Percentiles rank a stretch among this genome's conserved stretches.
Evolutionary conservation across 1,140 invertebrate genomes (phyloP).

Genomic region (Dendroctonus valens): DNA sequence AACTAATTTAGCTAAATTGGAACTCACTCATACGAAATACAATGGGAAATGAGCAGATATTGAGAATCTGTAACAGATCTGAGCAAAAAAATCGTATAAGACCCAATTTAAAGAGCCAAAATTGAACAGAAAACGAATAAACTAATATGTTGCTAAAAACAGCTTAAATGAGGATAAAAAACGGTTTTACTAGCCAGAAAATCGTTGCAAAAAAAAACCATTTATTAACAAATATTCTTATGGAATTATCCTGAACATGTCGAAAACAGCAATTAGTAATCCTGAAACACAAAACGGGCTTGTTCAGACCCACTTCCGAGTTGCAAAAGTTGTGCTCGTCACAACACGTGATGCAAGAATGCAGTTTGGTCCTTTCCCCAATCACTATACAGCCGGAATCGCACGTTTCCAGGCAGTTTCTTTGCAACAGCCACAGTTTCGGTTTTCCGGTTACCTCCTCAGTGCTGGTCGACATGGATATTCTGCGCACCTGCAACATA

Average conservation of each 20-base stretch:
- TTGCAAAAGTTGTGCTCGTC: constrained; percentile 75
- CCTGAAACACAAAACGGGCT: neutral
- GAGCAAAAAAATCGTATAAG: too few relatives aligned
- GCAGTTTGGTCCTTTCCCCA: constrained; percentile 80
- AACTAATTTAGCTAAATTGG: too few relatives aligned
- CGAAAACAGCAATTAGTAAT: neutral
- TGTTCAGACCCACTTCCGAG: constrained; percentile 33
- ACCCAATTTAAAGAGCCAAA: neutral
- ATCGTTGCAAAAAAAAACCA: neutral
- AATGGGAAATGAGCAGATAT: too few relatives aligned
- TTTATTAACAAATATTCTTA: too few relatives aligned
- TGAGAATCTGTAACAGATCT: too few relatives aligned
- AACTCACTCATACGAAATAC: too few relatives aligned
- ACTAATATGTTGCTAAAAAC: too few relatives aligned
- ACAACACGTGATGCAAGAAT: constrained; percentile 81
- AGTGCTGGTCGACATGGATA: constrained; percentile 79
- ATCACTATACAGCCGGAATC: constrained; percentile 84
- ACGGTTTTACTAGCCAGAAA: neutral
- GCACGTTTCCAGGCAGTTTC: constrained; percentile 78
- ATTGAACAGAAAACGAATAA: neutral
- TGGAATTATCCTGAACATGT: neutral
- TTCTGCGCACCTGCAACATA: constrained; percentile 68
- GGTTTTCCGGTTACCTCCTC: constrained; percentile 74
- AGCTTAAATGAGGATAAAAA: too few relatives aligned
- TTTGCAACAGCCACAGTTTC: constrained; percentile 77